Percentiles rank a stretch among this genome's conserved stretches.
These are phyloP conservation scores for Hyles euphorbiae DNA, from an alignment of 1,140 invertebrate species.

Conservation along the genomic window DNA sequence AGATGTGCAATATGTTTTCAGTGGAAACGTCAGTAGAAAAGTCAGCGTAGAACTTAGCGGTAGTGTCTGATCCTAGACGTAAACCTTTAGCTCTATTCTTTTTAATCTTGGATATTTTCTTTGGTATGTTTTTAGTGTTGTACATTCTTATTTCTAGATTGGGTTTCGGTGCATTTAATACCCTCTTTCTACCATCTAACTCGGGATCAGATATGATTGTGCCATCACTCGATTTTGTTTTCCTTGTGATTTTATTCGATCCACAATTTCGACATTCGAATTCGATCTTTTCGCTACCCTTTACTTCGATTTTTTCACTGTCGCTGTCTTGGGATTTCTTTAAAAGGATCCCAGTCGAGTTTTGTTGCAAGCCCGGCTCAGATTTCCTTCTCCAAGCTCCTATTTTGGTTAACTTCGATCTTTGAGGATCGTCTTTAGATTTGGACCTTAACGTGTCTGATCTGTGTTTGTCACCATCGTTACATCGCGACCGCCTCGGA, in stretches of 20 bases:
- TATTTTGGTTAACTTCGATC: constrained; percentile 74
- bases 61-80: constrained; percentile 65
- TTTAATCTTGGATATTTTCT: constrained; percentile 80
- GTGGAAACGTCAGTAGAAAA: constrained; percentile 76
- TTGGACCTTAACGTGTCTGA: constrained; percentile 56
- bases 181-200: constrained; percentile 40
- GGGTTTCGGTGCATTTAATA: constrained; percentile 32
- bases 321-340: constrained; percentile 61
- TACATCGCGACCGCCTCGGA: constrained; percentile 55
- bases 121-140: constrained; percentile 80
- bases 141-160: constrained; percentile 77
- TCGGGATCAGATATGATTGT: constrained; percentile 53
- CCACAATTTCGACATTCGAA: constrained; percentile 69
- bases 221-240: constrained; percentile 38
- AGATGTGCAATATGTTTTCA: constrained; percentile 77
- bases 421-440: constrained; percentile 71
- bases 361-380: constrained; percentile 78
- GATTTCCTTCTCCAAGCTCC: constrained; percentile 83
- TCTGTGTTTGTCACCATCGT: constrained; percentile 46
- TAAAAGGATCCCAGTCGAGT: constrained; percentile 33
- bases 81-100: constrained; percentile 77
- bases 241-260: constrained; percentile 60
- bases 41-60: constrained; percentile 81
- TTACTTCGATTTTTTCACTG: constrained; percentile 43
- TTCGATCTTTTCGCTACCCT: constrained; percentile 61